A percentile compares a stretch with the other conserved stretches of the same genome.
Conservation (phyloP, 2,888 invertebrate genomes). For the Plagodis pulveraria region DNA sequence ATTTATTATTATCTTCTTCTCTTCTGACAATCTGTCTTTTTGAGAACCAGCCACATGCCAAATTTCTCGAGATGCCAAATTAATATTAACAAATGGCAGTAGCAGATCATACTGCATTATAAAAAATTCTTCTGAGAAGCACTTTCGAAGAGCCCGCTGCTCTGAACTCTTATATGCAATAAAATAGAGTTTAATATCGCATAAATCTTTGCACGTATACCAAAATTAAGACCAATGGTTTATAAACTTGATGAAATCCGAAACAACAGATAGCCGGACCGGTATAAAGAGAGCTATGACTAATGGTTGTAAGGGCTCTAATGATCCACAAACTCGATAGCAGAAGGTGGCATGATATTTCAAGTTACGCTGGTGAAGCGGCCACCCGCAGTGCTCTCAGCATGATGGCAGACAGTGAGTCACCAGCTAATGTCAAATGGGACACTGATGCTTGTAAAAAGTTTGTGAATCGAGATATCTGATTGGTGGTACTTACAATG, state of each 20-base stretch:
- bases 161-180: background rate
- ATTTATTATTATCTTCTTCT: no score
- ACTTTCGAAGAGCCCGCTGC: background rate
- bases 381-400: conserved; percentile 65
- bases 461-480: conserved; percentile 10
- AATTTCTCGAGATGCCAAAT: conserved; percentile 1
- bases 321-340: conserved; percentile 12
- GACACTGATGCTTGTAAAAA: conserved; percentile 42
- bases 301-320: conserved; percentile 39
- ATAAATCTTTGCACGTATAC: conserved; percentile 48
- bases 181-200: conserved; percentile 4
- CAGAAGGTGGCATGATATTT: conserved; percentile 34
- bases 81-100: conserved; percentile 52
- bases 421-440: conserved; percentile 56
- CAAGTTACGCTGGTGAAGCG: conserved; percentile 49
- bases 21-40: no score
- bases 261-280: conserved; percentile 56
- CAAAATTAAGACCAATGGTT: conserved; percentile 42
- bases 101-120: conserved; percentile 50
- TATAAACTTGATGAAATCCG: conserved; percentile 54
- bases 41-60: no score
- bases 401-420: conserved; percentile 61
- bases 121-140: conserved; percentile 4
- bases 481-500: conserved; percentile 1
- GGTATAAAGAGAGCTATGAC: conserved; percentile 44